These are phyloP conservation scores for Platyscapa corneri DNA, from an alignment of 1,140 invertebrate species.

Conservation along the genomic window DNA sequence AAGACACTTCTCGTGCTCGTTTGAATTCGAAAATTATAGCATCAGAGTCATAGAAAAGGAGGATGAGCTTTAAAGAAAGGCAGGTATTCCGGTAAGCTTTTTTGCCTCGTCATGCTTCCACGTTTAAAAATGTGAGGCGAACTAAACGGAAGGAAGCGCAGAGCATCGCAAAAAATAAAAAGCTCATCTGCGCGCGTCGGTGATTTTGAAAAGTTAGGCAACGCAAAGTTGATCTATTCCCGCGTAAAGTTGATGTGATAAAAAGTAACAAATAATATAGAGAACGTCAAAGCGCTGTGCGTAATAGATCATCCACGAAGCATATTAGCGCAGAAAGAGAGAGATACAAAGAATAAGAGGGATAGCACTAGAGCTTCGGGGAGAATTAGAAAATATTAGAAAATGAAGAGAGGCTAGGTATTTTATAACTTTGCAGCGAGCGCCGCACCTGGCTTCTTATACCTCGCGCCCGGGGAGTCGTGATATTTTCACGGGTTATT, in stretches of 20 bases:
- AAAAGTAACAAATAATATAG: conserved; percentile 30
- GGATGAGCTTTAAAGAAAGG: not conserved
- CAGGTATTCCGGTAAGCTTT: too few species aligned
- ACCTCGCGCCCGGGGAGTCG: not conserved
- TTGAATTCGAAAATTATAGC: not conserved
- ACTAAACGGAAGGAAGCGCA: not conserved
- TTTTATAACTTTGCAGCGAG: conserved; percentile 9
- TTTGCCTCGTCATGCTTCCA: too few species aligned
- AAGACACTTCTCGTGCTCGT: not conserved
- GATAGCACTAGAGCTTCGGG: not conserved
- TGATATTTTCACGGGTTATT: conserved; percentile 16
- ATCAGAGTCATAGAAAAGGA: not conserved
- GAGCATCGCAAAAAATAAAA: not conserved
- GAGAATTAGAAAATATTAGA: not conserved
- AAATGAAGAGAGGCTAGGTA: not conserved
- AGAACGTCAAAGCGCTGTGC: not conserved
- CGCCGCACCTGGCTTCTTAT: not conserved
- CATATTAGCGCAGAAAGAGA: not conserved
- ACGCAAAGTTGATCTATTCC: not conserved
- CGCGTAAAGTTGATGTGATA: conserved; percentile 4
- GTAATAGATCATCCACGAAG: not conserved
- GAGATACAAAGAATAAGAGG: not conserved
- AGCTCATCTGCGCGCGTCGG: not conserved
- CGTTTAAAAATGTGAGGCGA: too few species aligned
- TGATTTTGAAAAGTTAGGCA: conserved; percentile 20